These are phyloP conservation scores for Boulengerochromis microlepis DNA, from an alignment of 2,113 vertebrate genomes.

Conservation along the genomic window DNA sequence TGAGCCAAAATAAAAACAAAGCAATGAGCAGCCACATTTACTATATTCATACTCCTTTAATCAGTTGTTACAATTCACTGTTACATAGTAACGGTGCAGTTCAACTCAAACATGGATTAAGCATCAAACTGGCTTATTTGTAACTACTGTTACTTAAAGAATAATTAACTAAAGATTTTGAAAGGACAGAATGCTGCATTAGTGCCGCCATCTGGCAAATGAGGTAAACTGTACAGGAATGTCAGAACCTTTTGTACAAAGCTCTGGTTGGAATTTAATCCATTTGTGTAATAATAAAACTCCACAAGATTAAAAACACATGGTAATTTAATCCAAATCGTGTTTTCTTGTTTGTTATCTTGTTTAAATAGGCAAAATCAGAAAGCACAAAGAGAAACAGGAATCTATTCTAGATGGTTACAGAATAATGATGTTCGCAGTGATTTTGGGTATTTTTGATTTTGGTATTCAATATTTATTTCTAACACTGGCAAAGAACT, in stretches of 20 bases:
- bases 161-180: neutral
- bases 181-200: neutral
- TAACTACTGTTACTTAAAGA: neutral
- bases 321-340: neutral
- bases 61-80: neutral
- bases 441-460: neutral
- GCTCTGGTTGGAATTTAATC: neutral
- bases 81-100: neutral
- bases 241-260: neutral
- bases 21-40: neutral
- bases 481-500: neutral
- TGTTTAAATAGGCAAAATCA: neutral
- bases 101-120: neutral
- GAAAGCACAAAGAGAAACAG: neutral
- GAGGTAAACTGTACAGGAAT: neutral
- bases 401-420: neutral
- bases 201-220: neutral
- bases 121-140: neutral
- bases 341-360: neutral
- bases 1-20: neutral
- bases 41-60: neutral
- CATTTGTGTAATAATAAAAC: neutral
- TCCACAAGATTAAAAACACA: neutral
- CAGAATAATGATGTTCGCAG: neutral
- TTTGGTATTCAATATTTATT: neutral